Evolutionary conservation across 2,888 invertebrate species (phyloP), one percentile per base, ranked within the genome.

Genomic region (Rhagium mordax): DNA sequence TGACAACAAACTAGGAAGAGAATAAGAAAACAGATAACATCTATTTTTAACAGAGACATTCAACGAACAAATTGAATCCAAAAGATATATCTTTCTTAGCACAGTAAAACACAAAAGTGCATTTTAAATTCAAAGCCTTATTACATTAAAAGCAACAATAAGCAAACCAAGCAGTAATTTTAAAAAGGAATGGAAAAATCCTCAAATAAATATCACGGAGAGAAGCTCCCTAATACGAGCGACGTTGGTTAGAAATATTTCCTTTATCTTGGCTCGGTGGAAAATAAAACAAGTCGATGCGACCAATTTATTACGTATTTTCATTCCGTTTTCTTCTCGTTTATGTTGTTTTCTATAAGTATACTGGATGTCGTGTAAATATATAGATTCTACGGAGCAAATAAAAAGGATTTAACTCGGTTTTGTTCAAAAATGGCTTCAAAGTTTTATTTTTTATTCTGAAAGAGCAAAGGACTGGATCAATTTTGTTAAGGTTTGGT

Each of bases 131-230:
- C 59, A 48, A 65, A 71, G 33, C 49, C 71, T 51, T 71, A 59
- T 71, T 71, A 71, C 51, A 65, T 71, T 71, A 71, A 70, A 71
- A 71, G 64, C 64, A 65, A 71, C 65, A 65, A 71, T 71, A 71
- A 71, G 59, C 71, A 47, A 65, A 65, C 49, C 49, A 59, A 64
- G 64, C 33, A 29, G 49, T 53, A 64, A 70, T 62, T 70, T 57
- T 24, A 47, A 55, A 65, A 55, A 59, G 70, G 64, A 64, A 48
- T 65, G 59, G 49, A 41, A 59, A 65, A 51, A 65, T 48, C 65
- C 18, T 59, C 49, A 48, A 64, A 71, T 71, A 71, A 71, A 71
- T 59, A 71, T 65, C 59, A 33, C 59, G 15, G 57, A 53, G 59
- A n/a, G 47, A 57, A 71, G 49, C 64, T 55, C 64, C 59, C 41